phyloP scores from a whole-genome alignment of 1,140 invertebrate species.

The Augochlora pura region DNA sequence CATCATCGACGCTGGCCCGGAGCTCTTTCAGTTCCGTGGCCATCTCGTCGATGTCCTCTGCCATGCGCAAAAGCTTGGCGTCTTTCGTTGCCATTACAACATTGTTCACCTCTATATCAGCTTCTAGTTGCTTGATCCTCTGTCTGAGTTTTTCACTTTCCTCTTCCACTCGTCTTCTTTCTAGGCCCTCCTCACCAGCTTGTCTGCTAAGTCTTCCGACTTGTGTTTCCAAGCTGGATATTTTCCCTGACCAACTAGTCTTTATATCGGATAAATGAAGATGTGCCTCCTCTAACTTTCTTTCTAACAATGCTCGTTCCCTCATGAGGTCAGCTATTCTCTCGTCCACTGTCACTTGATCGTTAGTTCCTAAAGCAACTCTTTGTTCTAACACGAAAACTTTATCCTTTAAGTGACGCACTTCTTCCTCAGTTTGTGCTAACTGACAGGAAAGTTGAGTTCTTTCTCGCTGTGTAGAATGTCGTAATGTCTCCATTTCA shows the following conservation, averaged over 20 bases:
- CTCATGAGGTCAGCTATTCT: constrained; percentile 77
- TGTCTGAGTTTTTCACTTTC: constrained; percentile 85
- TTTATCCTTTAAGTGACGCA: constrained; percentile 84
- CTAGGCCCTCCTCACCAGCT: constrained; percentile 89
- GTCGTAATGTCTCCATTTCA: constrained; percentile 84
- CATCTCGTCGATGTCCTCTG: constrained; percentile 84
- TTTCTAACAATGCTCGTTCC: constrained; percentile 86
- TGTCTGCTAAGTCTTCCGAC: constrained; percentile 88
- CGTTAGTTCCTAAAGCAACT: constrained; percentile 77
- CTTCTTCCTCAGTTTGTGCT: constrained; percentile 84
- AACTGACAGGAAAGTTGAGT: constrained; percentile 82
- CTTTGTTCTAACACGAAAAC: constrained; percentile 84
- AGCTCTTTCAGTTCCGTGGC: constrained; percentile 83
- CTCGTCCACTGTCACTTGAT: constrained; percentile 83
- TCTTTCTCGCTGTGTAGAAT: constrained; percentile 83
- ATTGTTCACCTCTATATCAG: constrained; percentile 86
- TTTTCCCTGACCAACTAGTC: constrained; percentile 93
- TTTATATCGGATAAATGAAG: constrained; percentile 93
- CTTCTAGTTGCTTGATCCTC: constrained; percentile 84
- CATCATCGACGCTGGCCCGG: constrained; percentile 83
- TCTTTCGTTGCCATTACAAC: constrained; percentile 86
- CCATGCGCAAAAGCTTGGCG: constrained; percentile 84
- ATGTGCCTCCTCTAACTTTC: constrained; percentile 90
- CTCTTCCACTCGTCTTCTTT: constrained; percentile 87
- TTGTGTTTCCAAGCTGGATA: constrained; percentile 91